Evolutionary conservation across 2,113 vertebrate species (phyloP).

Genomic region (Cryptomyrus ogoouensis): DNA sequence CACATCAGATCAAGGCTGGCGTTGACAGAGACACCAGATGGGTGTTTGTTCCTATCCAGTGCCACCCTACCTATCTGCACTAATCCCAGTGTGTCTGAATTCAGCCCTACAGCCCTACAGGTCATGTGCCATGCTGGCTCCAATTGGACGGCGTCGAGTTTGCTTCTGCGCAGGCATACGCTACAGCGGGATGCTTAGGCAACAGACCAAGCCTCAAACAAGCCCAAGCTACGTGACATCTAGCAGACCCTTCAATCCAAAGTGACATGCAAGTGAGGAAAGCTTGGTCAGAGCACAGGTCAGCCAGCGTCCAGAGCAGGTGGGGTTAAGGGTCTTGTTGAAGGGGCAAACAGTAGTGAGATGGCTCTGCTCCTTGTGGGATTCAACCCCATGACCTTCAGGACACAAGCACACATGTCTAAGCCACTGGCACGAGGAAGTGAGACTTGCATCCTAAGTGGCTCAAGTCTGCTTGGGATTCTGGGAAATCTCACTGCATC

Average conservation of each 20-base stretch:
- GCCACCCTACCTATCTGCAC: neutral
- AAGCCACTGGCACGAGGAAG: neutral
- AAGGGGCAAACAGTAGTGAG: neutral
- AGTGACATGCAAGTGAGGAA: neutral
- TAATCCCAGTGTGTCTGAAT: neutral
- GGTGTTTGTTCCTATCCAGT: neutral
- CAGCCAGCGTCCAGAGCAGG: neutral
- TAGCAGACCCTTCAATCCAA: neutral
- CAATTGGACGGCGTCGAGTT: neutral
- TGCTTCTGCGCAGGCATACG: neutral
- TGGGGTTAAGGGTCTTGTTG: neutral
- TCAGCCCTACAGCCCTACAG: neutral
- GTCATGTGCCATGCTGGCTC: neutral
- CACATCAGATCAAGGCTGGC: neutral
- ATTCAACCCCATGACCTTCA: neutral
- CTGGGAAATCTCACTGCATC: conserved; percentile 56
- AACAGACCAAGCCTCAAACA: neutral
- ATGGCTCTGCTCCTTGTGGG: neutral
- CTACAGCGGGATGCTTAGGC: neutral
- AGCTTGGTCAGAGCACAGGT: neutral
- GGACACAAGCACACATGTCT: neutral
- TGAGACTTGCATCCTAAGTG: conserved; percentile 58
- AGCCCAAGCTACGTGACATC: neutral
- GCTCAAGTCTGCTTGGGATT: conserved; percentile 45
- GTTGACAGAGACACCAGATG: neutral